Conservation (phyloP, 2,888 invertebrate species). For the Polydrusus tereticollis region DNA sequence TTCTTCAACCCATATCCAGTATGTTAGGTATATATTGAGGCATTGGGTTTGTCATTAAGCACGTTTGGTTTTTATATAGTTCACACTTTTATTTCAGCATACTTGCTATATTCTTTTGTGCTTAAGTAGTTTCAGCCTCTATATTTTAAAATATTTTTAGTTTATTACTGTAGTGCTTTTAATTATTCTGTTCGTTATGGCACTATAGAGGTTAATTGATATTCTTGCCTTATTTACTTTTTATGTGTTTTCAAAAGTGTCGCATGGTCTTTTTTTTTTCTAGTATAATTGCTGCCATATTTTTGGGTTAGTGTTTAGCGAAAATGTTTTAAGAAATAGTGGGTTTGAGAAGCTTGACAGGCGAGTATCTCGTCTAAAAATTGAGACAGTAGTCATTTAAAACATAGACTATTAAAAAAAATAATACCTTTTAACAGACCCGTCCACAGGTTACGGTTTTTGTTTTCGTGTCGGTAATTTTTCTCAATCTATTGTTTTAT, state of each 20-base stretch:
- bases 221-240: not conserved
- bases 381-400: too few relatives aligned
- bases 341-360: too few relatives aligned
- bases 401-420: too few relatives aligned
- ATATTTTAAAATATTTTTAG: not conserved
- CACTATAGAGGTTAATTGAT: not conserved
- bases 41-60: not conserved
- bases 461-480: too few relatives aligned
- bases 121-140: too few relatives aligned
- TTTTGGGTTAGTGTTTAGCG: too few relatives aligned
- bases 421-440: too few relatives aligned
- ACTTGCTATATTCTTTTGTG: not conserved
- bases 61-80: not conserved
- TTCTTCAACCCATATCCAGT: conserved; percentile 61
- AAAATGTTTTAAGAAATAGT: too few relatives aligned
- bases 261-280: conserved; percentile 21
- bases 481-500: too few relatives aligned
- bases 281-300: conserved; percentile 8
- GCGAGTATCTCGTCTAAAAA: too few relatives aligned
- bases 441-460: too few relatives aligned
- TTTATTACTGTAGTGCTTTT: not conserved
- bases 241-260: conserved; percentile 24
- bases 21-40: conserved; percentile 63
- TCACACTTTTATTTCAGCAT: not conserved
- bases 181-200: not conserved